Evolutionary conservation across 1,140 invertebrate genomes (phyloP).

Genomic region (Tachypleus tridentatus): DNA sequence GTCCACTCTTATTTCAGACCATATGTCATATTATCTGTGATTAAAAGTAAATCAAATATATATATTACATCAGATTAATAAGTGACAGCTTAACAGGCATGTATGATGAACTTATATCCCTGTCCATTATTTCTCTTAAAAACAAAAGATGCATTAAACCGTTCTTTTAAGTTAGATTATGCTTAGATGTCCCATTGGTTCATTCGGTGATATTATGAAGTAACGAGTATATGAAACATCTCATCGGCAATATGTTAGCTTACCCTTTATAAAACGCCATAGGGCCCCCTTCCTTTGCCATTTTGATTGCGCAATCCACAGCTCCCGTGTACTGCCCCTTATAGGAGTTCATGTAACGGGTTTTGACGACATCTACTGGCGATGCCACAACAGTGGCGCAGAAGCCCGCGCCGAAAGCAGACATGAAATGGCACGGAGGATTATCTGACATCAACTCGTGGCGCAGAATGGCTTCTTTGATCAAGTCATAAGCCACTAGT

Average conservation of each 20-base stretch:
- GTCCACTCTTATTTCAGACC: too few relatives aligned
- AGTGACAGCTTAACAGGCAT: too few relatives aligned
- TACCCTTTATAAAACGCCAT: conserved; percentile 50
- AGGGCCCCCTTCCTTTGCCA: conserved; percentile 45
- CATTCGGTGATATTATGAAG: too few relatives aligned
- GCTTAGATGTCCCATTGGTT: too few relatives aligned
- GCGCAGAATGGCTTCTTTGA: conserved; percentile 47
- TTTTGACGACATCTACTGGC: conserved; percentile 55
- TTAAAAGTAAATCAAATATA: too few relatives aligned
- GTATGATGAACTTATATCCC: too few relatives aligned
- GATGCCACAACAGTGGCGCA: conserved; percentile 49
- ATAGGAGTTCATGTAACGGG: conserved; percentile 52
- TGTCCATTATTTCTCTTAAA: too few relatives aligned
- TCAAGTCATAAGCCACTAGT: conserved; percentile 57
- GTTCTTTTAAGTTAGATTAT: too few relatives aligned
- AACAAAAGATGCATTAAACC: too few relatives aligned
- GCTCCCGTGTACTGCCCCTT: conserved; percentile 48
- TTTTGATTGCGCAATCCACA: conserved; percentile 44
- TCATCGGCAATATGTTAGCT: conserved; percentile 8
- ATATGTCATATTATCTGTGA: too few relatives aligned
- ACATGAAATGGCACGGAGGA: conserved; percentile 49
- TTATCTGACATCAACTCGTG: conserved; percentile 44
- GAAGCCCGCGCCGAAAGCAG: conserved; percentile 48
- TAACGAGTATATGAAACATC: too few relatives aligned
- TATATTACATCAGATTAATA: too few relatives aligned